Base-by-base conservation (phyloP, 1,140 invertebrate species). In the Mactra quadrangularis region DNA sequence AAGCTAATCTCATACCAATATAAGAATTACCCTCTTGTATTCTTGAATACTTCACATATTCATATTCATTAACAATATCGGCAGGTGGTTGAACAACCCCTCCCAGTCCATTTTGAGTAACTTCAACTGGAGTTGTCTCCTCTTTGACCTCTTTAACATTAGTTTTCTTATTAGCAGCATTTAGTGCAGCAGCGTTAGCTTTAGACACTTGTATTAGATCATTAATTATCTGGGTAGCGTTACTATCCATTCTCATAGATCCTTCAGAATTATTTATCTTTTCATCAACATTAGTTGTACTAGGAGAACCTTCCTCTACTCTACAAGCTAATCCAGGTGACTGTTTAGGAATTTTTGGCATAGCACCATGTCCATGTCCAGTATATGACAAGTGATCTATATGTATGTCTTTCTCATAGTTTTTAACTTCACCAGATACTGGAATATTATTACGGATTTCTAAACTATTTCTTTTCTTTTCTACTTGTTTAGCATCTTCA, bases 1-100 rank as follows among this genome's bases (percentile, higher is more conserved):
- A 92, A 19, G 96, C 95, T 89, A 97, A 90, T 91, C 96, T 92
- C 94, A 97, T 95, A 89, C 97, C 96, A 88, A 97, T 95, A 93
- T 97, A 96, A 75, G 96, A 95, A 94, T 96, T 96, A 45, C 96
- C 94, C 83, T 93, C 92, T 91, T 96, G 96, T 60, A 93, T 88
- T 85, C 97, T 94, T 83, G 97, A 96, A 92, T 97, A 97, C 91
- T 98, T 97, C 86, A 97, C 94, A 91, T 97, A 94, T 82, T 93
- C 93, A 76, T 93, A 91, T 70, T 92, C 93, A 85, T 91, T 91
- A 74, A 90, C 86, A 45, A 92, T 88, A 76, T 90, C 87, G 29
- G 77, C 77, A 33, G 77, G 66, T 17, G 27, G n/a, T 6, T 47
- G 70, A 31, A 29, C 31, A 19, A 25, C 45, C 9, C 25, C 45